Evolutionary conservation across 1,140 invertebrate species (phyloP).

Genomic region (Protaetia brevitarsis): DNA sequence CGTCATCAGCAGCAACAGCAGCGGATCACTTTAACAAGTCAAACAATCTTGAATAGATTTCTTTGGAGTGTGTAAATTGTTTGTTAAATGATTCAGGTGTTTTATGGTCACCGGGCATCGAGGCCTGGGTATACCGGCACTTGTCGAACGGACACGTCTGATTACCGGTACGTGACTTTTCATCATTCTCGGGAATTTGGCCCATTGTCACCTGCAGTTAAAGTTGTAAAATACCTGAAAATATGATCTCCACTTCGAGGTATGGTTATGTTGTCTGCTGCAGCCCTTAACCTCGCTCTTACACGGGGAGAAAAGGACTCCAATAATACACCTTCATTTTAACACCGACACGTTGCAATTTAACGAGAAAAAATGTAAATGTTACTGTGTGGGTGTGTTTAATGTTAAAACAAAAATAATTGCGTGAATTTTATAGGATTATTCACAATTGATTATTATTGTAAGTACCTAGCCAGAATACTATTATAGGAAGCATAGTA

Average conservation of each 20-base stretch:
- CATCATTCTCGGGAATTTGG: constrained; percentile 25
- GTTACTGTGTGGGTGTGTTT: too few relatives aligned
- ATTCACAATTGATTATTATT: too few relatives aligned
- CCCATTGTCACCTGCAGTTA: constrained; percentile 25
- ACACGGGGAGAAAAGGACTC: too few relatives aligned
- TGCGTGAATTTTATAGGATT: too few relatives aligned
- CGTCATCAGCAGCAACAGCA: background rate
- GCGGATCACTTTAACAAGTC: constrained; percentile 17
- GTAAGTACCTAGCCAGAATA: too few relatives aligned
- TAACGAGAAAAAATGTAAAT: too few relatives aligned
- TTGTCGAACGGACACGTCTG: constrained; percentile 21
- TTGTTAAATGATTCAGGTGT: constrained; percentile 22
- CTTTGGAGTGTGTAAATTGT: constrained; percentile 20
- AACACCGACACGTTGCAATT: too few relatives aligned
- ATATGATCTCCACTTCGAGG: constrained; percentile 17
- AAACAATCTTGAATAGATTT: constrained; percentile 18
- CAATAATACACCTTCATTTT: too few relatives aligned
- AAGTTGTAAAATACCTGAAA: constrained; percentile 18
- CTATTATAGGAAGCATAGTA: too few relatives aligned
- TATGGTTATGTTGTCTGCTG: constrained; percentile 9
- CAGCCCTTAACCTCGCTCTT: constrained; percentile 8
- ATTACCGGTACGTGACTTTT: constrained; percentile 31
- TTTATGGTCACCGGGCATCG: constrained; percentile 7
- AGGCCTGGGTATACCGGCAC: constrained; percentile 6
- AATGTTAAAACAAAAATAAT: too few relatives aligned